Base-by-base conservation (phyloP, 1,140 invertebrate genomes). In the Drosophila bocqueti region DNA sequence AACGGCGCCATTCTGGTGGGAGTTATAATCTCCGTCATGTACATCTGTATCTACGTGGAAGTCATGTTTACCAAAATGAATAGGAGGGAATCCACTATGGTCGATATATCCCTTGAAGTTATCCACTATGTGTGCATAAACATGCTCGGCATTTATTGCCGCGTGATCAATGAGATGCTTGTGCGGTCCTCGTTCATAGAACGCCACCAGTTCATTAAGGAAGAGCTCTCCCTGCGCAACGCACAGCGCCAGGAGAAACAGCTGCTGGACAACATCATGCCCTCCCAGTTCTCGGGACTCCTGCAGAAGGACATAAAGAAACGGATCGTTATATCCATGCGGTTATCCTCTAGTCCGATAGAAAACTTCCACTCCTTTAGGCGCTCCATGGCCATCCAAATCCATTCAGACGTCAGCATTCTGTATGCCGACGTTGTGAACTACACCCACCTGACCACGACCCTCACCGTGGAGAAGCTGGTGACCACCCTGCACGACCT, bases 341-440 rank as follows among this genome's bases (percentile, higher is more conserved):
- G 40, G 6, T 29, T 40, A 9, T n/a, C n/a, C 1, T 2, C 6
- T 0, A 11, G n/a, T 1, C 16, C 16, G 4, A 21, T 42, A 1
- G 7, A 10, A 11, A 11, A 2, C 18, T 11, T 29, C 4, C 16
- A 18, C 3, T 1, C 46, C 40, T 9, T 29, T 8, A 79, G 66
- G 90, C 97, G 97, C 63, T 95, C 98, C 86, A 93, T 98, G 4
- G 97, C 97, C 87, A 95, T 99, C 15, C 96, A 98, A 93, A 95
- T 96, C 38, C 97, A 98, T 93, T 94, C 96, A 6, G 96, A 98
- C 91, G 98, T 99, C 8, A 97, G 96, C 67, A 98, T 99, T 77
- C 93, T 99, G 5, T 99, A 98, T 93, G 98, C 98, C 0, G 98
- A 99, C 93, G 98, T 99, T 42, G 98, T 99, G 2, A 99, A 99